A percentile compares a stretch with the other conserved stretches of the same genome.
Conservation (phyloP, 2,888 invertebrate genomes). For the Oligia latruncula region DNA sequence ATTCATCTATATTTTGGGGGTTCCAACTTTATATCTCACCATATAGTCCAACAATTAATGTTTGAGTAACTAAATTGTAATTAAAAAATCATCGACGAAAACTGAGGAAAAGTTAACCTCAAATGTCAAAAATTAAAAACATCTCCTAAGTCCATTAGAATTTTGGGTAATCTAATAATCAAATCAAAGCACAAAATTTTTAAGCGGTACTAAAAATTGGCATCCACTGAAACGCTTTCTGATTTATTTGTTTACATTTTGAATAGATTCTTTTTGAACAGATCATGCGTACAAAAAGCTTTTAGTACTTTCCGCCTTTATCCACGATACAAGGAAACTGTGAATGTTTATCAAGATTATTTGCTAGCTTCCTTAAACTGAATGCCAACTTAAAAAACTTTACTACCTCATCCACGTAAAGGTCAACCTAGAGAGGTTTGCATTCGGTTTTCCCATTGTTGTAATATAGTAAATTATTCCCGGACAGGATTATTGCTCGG, state of each 20-base stretch:
- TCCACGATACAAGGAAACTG: slow-evolving; percentile 43
- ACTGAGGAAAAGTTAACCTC: background rate
- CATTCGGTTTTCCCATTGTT: slow-evolving; percentile 49
- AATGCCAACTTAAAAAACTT: slow-evolving; percentile 60
- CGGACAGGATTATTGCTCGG: slow-evolving; percentile 55
- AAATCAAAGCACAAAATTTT: slow-evolving; percentile 9
- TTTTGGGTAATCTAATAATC: background rate
- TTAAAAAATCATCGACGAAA: background rate
- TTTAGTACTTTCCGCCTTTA: slow-evolving; percentile 48
- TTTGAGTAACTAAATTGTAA: background rate
- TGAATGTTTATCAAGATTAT: slow-evolving; percentile 62
- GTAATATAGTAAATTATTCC: slow-evolving; percentile 58
- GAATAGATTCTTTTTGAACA: background rate
- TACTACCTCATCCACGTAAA: slow-evolving; percentile 52
- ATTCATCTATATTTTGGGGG: background rate
- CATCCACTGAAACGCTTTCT: background rate
- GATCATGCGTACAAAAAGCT: slow-evolving; percentile 26
- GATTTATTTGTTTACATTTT: slow-evolving; percentile 1
- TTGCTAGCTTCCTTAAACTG: slow-evolving; percentile 54
- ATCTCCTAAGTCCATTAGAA: background rate
- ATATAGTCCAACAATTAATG: too few relatives aligned
- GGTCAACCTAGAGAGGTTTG: slow-evolving; percentile 51
- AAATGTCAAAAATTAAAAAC: background rate
- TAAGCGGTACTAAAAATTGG: background rate
- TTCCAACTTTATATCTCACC: background rate